Percentiles rank a stretch among this genome's conserved stretches.
phyloP scores from a whole-genome alignment of 2,797 vertebrate genomes.

The Buphagus erythrorhynchus region DNA sequence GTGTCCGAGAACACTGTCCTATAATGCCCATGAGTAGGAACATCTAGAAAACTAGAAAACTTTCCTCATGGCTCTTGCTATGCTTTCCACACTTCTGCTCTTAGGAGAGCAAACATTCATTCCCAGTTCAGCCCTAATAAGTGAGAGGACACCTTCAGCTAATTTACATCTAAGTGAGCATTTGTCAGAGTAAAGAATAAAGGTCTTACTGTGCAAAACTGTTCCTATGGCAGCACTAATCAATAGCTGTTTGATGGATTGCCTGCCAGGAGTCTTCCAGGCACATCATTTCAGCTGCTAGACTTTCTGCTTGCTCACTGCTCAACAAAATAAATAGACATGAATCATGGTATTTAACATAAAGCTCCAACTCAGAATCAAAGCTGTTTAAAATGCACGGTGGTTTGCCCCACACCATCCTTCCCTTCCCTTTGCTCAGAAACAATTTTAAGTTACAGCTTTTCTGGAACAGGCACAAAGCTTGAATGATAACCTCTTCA shows the following conservation, averaged over 20 bases:
- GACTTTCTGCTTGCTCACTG: slow-evolving; percentile 75
- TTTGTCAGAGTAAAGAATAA: slow-evolving; percentile 56
- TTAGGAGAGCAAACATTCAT: not conserved
- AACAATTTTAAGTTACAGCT: not conserved
- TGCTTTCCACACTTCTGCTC: not conserved
- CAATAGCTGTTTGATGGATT: slow-evolving; percentile 72
- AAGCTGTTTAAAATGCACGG: slow-evolving; percentile 59
- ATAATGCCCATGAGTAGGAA: not conserved
- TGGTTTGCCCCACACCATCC: not conserved
- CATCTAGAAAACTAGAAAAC: not conserved
- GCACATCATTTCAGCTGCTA: slow-evolving; percentile 68
- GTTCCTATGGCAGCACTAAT: slow-evolving; percentile 46
- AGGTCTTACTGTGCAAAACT: slow-evolving; percentile 61
- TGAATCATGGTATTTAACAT: slow-evolving; percentile 70
- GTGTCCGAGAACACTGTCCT: not conserved
- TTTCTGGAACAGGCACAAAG: not conserved
- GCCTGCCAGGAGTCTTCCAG: slow-evolving; percentile 67
- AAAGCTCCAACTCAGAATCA: slow-evolving; percentile 43
- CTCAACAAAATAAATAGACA: slow-evolving; percentile 73
- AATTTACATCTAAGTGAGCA: slow-evolving; percentile 32
- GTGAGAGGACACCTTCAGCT: slow-evolving; percentile 30
- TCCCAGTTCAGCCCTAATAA: not conserved
- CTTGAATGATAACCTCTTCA: slow-evolving; percentile 12
- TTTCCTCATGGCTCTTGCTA: not conserved
- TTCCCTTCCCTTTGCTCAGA: not conserved